These are phyloP conservation scores for Cheirogaleus major DNA, from an alignment of 2,797 vertebrate species.

Conservation along the genomic window DNA sequence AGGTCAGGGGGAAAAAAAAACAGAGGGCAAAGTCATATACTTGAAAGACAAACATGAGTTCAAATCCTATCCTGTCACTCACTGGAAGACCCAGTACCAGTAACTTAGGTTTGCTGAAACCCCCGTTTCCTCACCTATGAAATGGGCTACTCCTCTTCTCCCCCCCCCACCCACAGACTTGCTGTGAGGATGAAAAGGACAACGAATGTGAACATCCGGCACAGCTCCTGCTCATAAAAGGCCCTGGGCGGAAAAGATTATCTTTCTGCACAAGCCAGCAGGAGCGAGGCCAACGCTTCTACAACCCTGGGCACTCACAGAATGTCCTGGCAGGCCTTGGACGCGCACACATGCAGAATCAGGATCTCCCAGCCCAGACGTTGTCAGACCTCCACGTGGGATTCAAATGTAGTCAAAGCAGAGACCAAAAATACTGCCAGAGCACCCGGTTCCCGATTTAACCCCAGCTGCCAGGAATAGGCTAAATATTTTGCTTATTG, in stretches of 20 bases:
- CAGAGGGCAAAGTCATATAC: neutral
- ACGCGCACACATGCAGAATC: neutral
- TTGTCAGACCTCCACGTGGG: neutral
- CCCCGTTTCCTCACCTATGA: neutral
- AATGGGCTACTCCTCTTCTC: neutral
- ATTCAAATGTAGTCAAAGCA: neutral
- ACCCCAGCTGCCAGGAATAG: neutral
- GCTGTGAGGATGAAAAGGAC: neutral
- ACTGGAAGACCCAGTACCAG: neutral
- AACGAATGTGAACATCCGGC: accelerated
- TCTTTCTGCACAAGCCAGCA: neutral
- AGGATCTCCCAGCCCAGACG: neutral
- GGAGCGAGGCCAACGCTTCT: neutral
- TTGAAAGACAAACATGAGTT: neutral
- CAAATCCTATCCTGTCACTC: neutral
- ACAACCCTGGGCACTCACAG: neutral
- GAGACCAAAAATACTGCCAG: neutral
- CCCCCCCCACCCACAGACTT: neutral
- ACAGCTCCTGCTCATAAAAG: neutral
- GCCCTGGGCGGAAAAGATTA: neutral
- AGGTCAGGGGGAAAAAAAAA: neutral
- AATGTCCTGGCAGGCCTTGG: neutral
- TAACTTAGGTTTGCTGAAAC: neutral
- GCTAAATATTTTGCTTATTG: neutral
- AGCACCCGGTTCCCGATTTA: neutral